Evolutionary conservation across 2,797 vertebrate genomes (phyloP).

Genomic region (Chaetodon trifasciatus): DNA sequence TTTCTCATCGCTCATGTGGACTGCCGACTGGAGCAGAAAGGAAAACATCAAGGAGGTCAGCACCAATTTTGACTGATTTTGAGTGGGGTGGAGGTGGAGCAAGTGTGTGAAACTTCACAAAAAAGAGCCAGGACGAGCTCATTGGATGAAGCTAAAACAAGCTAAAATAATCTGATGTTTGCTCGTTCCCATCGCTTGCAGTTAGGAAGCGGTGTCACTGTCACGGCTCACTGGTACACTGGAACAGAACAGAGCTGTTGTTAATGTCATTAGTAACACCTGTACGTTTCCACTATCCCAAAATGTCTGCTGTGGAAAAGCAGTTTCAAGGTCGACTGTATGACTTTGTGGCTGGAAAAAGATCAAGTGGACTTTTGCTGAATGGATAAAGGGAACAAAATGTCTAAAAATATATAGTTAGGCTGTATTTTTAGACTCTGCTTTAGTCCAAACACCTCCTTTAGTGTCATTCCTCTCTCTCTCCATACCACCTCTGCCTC

Average conservation of each 20-base stretch:
- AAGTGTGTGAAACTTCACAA: too few relatives aligned
- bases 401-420: not conserved
- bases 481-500: slow-evolving; percentile 12
- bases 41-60: too few relatives aligned
- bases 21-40: too few relatives aligned
- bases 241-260: not conserved
- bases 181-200: too few relatives aligned
- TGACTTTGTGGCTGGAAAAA: not conserved
- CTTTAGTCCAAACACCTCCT: slow-evolving; percentile 5
- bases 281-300: not conserved
- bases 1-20: too few relatives aligned
- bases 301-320: not conserved
- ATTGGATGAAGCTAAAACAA: too few relatives aligned
- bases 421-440: slow-evolving; percentile 3
- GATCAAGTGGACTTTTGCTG: not conserved
- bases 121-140: too few relatives aligned
- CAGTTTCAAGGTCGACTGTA: not conserved
- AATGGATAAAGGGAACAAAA: not conserved
- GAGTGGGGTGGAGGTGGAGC: too few relatives aligned
- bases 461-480: not conserved
- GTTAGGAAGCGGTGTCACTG: not conserved
- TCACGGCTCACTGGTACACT: not conserved
- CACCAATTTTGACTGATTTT: too few relatives aligned
- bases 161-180: too few relatives aligned
- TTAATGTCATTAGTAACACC: not conserved